phyloP scores from a whole-genome alignment of 2,888 invertebrate species.

The Oligia latruncula region DNA sequence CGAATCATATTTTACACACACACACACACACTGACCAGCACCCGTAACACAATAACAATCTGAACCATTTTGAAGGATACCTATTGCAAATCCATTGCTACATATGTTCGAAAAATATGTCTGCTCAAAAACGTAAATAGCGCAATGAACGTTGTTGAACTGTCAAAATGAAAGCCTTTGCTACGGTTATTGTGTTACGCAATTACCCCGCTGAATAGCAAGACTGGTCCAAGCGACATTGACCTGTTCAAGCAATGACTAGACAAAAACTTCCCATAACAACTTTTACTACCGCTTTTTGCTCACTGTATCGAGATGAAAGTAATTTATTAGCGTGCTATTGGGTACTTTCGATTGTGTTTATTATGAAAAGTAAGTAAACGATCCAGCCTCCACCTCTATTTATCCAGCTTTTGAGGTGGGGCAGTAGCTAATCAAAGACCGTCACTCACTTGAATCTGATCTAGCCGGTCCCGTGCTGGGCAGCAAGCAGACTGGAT shows the following conservation, averaged over 20 bases:
- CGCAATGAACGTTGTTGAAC: background rate
- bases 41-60: no score
- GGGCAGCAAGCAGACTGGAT: no score
- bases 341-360: constrained; percentile 3
- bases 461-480: no score
- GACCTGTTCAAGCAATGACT: constrained; percentile 20
- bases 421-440: no score
- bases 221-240: background rate
- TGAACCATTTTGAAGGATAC: no score
- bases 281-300: constrained; percentile 12
- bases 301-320: constrained; percentile 7
- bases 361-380: no score
- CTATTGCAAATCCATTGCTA: background rate
- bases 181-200: background rate
- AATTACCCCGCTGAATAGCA: background rate
- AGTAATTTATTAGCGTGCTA: constrained; percentile 13
- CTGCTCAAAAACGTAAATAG: background rate
- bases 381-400: no score
- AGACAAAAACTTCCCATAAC: background rate
- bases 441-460: no score
- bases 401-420: no score
- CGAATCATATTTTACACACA: no score
- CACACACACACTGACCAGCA: no score
- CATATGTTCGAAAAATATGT: background rate
- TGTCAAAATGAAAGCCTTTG: background rate